Percentiles rank a stretch among this genome's conserved stretches.
These are phyloP conservation scores for Biston betularia DNA, from an alignment of 2,888 invertebrate species.

Conservation along the genomic window DNA sequence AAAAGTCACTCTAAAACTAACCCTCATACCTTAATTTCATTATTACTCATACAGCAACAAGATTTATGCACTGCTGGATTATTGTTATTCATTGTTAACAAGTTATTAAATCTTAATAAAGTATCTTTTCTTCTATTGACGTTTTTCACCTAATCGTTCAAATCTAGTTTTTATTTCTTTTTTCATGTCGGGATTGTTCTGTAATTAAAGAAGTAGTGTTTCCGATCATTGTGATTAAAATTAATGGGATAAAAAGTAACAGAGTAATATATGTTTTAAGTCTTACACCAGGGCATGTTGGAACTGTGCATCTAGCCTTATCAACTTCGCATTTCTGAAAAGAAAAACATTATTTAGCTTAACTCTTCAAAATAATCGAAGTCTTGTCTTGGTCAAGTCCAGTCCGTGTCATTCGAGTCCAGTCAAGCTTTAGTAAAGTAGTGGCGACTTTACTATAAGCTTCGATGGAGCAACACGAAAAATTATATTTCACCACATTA, in stretches of 20 bases:
- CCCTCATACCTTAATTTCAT: conserved; percentile 28
- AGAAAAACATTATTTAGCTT: neutral
- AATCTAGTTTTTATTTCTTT: conserved; percentile 13
- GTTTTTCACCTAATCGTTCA: neutral
- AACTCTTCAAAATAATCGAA: neutral
- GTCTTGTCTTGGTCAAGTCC: too few species aligned
- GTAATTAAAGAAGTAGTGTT: neutral
- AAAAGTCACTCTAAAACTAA: too few species aligned
- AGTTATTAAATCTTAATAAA: neutral
- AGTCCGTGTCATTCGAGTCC: too few species aligned
- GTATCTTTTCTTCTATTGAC: neutral
- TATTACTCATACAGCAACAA: conserved; percentile 17
- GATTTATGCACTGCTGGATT: conserved; percentile 5
- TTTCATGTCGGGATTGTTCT: conserved; percentile 16
- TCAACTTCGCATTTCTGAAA: conserved; percentile 19
- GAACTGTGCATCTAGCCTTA: conserved; percentile 1
- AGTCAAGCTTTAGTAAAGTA: too few species aligned
- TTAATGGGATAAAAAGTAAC: neutral
- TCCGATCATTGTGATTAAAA: neutral
- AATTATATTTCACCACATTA: too few species aligned
- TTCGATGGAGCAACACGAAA: too few species aligned
- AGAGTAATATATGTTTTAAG: neutral
- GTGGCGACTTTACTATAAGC: too few species aligned
- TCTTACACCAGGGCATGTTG: conserved; percentile 25
- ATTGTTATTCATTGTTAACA: neutral